phyloP scores from a whole-genome alignment of 2,888 invertebrate species.

The Pteria penguin region DNA sequence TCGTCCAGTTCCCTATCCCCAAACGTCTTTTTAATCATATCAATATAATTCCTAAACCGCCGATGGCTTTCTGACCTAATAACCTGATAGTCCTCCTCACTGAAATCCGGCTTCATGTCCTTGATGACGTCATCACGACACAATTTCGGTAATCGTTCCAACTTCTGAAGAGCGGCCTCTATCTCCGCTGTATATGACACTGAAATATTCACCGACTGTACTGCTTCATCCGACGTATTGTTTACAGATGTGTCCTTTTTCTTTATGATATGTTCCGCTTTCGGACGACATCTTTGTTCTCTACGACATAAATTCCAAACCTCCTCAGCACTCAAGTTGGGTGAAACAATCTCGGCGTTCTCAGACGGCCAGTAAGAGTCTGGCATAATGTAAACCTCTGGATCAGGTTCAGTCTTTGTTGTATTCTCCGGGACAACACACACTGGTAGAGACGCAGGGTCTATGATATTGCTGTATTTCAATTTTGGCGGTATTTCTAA shows the following conservation, averaged over 20 bases:
- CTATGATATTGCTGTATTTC: constrained; percentile 32
- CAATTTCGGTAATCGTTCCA: not conserved
- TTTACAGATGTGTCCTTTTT: not conserved
- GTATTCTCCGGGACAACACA: not conserved
- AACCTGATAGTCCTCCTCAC: not conserved
- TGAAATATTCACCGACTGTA: not conserved
- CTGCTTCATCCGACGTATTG: not conserved
- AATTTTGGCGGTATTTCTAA: constrained; percentile 19
- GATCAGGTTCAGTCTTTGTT: constrained; percentile 7
- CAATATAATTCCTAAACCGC: not conserved
- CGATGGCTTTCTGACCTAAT: not conserved
- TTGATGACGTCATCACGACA: not conserved
- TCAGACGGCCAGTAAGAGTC: constrained; percentile 26
- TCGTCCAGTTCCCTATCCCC: constrained; percentile 6
- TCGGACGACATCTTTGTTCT: not conserved
- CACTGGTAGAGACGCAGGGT: constrained; percentile 24
- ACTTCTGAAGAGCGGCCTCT: not conserved
- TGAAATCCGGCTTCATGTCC: constrained; percentile 13
- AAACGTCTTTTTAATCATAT: not conserved
- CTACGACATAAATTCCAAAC: not conserved
- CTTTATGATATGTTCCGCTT: not conserved
- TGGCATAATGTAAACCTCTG: constrained; percentile 22
- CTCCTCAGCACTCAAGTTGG: constrained; percentile 22
- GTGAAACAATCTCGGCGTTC: constrained; percentile 17
- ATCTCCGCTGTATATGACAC: not conserved